A percentile compares a stretch with the other conserved stretches of the same genome.
phyloP scores from a whole-genome alignment of 2,888 invertebrate genomes.

The Tineola bisselliella region DNA sequence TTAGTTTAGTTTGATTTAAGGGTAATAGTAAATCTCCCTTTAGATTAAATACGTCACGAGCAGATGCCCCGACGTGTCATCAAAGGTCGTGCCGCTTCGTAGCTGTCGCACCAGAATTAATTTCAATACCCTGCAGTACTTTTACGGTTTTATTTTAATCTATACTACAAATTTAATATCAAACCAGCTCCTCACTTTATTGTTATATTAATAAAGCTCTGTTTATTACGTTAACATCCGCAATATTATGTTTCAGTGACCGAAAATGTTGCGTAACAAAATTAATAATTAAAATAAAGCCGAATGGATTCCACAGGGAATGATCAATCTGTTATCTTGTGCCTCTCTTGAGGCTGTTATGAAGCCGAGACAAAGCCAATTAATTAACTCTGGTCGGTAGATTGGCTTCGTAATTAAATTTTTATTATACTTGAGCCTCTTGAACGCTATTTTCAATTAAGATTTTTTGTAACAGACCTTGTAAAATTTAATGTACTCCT shows the following conservation, averaged over 20 bases:
- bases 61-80: conserved; percentile 1
- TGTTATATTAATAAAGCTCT: not conserved
- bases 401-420: conserved; percentile 11
- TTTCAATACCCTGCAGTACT: conserved; percentile 19
- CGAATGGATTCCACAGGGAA: conserved; percentile 25
- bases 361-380: conserved; percentile 37
- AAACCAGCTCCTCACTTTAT: not conserved
- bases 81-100: not conserved
- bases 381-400: conserved; percentile 31
- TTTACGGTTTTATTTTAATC: not conserved
- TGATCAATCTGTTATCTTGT: conserved; percentile 31
- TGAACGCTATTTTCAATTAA: conserved; percentile 3
- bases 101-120: conserved; percentile 31
- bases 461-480: not conserved
- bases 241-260: conserved; percentile 6
- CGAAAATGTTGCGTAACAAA: conserved; percentile 16
- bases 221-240: not conserved
- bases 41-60: not conserved
- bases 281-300: conserved; percentile 29
- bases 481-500: not conserved
- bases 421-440: conserved; percentile 12
- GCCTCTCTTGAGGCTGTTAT: conserved; percentile 36
- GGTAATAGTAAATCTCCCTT: conserved; percentile 13
- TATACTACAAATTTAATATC: not conserved
- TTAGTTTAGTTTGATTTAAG: not conserved